A percentile compares a stretch with the other conserved stretches of the same genome.
These are phyloP conservation scores for Drosophila tristis DNA, from an alignment of 1,140 invertebrate genomes.

Conservation along the genomic window DNA sequence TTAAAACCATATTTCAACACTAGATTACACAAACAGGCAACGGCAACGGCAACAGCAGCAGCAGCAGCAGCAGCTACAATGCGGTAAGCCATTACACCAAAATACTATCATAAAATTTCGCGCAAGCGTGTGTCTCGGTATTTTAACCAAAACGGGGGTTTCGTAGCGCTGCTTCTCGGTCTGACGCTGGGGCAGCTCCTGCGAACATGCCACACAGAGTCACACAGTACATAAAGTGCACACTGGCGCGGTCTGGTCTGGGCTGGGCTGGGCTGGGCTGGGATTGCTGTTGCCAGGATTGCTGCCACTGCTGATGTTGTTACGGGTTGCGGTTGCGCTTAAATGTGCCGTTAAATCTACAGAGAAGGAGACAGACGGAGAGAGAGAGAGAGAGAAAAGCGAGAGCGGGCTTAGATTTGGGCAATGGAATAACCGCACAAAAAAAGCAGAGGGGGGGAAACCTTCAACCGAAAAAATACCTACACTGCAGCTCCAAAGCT, in stretches of 20 bases:
- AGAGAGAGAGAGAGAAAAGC: not conserved
- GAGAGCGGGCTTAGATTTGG: slow-evolving; percentile 57
- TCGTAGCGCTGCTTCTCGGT: slow-evolving; percentile 21
- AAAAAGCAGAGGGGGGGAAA: slow-evolving; percentile 1
- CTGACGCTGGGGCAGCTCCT: slow-evolving; percentile 22
- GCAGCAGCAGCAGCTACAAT: slow-evolving; percentile 57
- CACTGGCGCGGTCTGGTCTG: slow-evolving; percentile 28
- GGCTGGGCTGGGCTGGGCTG: not conserved
- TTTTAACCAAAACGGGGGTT: slow-evolving; percentile 67
- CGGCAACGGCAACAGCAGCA: slow-evolving; percentile 51
- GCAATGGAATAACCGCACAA: slow-evolving; percentile 13
- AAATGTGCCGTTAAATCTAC: slow-evolving; percentile 73
- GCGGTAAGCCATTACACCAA: slow-evolving; percentile 81
- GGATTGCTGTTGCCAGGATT: slow-evolving; percentile 30
- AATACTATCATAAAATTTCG: slow-evolving; percentile 83
- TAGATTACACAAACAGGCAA: slow-evolving; percentile 78
- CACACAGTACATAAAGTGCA: slow-evolving; percentile 55
- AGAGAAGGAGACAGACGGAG: slow-evolving; percentile 27
- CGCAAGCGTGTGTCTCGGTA: slow-evolving; percentile 77
- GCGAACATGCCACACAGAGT: slow-evolving; percentile 49
- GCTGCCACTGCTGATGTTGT: slow-evolving; percentile 51
- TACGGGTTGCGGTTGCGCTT: slow-evolving; percentile 69
- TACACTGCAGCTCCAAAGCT: slow-evolving; percentile 29
- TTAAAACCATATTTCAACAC: slow-evolving; percentile 83
- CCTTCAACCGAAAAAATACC: slow-evolving; percentile 2